Conservation (phyloP, 2,888 invertebrate genomes). For the Euzophera pinguis region DNA sequence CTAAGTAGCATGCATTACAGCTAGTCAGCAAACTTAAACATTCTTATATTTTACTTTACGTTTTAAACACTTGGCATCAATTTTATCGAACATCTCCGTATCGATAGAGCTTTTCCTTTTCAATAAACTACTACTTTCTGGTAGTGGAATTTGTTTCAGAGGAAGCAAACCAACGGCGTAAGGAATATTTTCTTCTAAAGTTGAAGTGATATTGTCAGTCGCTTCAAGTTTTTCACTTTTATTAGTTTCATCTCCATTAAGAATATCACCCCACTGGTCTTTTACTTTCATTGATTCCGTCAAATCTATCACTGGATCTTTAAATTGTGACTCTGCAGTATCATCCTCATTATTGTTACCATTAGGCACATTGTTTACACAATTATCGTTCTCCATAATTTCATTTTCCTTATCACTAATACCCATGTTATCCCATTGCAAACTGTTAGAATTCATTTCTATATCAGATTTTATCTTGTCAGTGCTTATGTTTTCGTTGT, state of each 20-base stretch:
- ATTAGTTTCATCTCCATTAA: constrained; percentile 29
- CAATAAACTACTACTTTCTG: constrained; percentile 42
- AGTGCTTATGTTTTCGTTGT: constrained; percentile 24
- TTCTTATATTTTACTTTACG: constrained; percentile 69
- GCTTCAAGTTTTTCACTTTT: constrained; percentile 43
- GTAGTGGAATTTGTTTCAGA: constrained; percentile 47
- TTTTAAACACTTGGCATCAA: constrained; percentile 66
- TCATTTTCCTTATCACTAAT: constrained; percentile 29
- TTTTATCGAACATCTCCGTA: constrained; percentile 42
- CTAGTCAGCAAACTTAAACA: constrained; percentile 27
- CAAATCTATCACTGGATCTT: constrained; percentile 45
- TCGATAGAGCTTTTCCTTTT: constrained; percentile 52
- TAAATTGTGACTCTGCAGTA: constrained; percentile 28
- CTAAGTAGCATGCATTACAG: neutral
- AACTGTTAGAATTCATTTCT: constrained; percentile 28
- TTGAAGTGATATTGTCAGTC: constrained; percentile 30
- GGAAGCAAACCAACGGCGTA: constrained; percentile 70
- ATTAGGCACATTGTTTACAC: constrained; percentile 2
- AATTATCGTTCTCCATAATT: constrained; percentile 21
- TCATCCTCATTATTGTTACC: constrained; percentile 28
- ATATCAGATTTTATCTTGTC: constrained; percentile 29
- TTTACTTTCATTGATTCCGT: constrained; percentile 37
- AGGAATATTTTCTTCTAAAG: constrained; percentile 57
- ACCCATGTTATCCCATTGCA: constrained; percentile 45
- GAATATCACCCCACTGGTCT: constrained; percentile 41